Evolutionary conservation across 2,113 vertebrate species (phyloP).

Genomic region (Ophthalmolycus amberensis): DNA sequence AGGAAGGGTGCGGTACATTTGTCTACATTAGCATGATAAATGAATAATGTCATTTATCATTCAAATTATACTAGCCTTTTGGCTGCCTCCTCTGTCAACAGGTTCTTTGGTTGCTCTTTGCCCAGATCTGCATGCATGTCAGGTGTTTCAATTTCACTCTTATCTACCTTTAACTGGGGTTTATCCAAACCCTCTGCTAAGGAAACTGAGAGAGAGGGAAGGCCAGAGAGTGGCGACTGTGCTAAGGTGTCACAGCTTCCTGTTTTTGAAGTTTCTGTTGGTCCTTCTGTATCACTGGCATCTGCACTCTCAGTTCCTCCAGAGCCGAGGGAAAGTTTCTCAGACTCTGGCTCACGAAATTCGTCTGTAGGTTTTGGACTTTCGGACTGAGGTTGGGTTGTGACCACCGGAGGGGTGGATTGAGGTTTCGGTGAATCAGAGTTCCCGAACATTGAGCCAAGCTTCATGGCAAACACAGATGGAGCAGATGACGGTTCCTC

Average conservation of each 20-base stretch:
- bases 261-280: conserved; percentile 70
- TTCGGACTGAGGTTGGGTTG: conserved; percentile 58
- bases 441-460: conserved; percentile 85
- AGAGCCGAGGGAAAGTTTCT: conserved; percentile 69
- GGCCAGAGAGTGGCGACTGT: conserved; percentile 54
- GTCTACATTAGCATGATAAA: conserved; percentile 84
- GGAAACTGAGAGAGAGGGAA: conserved; percentile 41
- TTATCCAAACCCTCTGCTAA: conserved; percentile 54
- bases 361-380: conserved; percentile 47
- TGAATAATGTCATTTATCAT: conserved; percentile 89
- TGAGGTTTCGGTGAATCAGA: conserved; percentile 74
- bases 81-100: conserved; percentile 68
- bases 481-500: conserved; percentile 72
- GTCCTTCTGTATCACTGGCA: conserved; percentile 75
- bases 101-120: conserved; percentile 66
- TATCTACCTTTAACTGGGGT: conserved; percentile 61
- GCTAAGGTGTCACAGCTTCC: conserved; percentile 70
- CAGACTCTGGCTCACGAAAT: conserved; percentile 43
- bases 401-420: conserved; percentile 41
- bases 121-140: conserved; percentile 51
- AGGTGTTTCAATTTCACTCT: conserved; percentile 42
- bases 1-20: conserved; percentile 10
- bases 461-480: conserved; percentile 87
- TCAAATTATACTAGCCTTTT: conserved; percentile 92
- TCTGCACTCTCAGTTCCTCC: conserved; percentile 76